phyloP scores from a whole-genome alignment of 1,140 invertebrate genomes.

The Drosophila quadrilineata region DNA sequence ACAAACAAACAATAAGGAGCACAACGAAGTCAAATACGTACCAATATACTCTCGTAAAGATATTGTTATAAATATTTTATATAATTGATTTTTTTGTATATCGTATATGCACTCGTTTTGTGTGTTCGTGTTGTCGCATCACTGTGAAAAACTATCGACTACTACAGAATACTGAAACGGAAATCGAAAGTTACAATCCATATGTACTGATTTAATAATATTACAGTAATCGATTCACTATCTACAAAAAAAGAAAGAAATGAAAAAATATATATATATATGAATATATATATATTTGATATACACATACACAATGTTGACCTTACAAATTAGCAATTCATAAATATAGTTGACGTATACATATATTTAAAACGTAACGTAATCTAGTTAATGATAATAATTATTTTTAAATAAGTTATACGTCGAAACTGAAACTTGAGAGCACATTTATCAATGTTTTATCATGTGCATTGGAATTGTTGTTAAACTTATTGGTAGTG shows the following conservation, averaged over 20 bases:
- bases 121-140: conserved; percentile 27
- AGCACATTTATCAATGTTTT: conserved; percentile 63
- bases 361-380: conserved; percentile 42
- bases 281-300: conserved; percentile 33
- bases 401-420: conserved; percentile 70
- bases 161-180: conserved; percentile 4
- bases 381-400: conserved; percentile 52
- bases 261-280: too few species aligned
- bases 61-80: conserved; percentile 29
- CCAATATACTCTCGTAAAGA: conserved; percentile 23
- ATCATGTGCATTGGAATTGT: conserved; percentile 64
- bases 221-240: conserved; percentile 42
- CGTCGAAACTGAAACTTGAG: conserved; percentile 30
- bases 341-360: conserved; percentile 40
- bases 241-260: too few species aligned
- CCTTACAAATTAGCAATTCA: conserved; percentile 59
- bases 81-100: conserved; percentile 19
- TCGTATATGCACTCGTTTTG: conserved; percentile 41
- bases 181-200: conserved; percentile 24
- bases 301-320: conserved; percentile 58
- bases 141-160: conserved; percentile 37
- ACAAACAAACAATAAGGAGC: neutral
- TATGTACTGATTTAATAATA: conserved; percentile 50
- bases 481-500: conserved; percentile 70
- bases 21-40: conserved; percentile 55